phyloP scores from a whole-genome alignment of 2,797 vertebrate species.

The Sebastes hubbsi region DNA sequence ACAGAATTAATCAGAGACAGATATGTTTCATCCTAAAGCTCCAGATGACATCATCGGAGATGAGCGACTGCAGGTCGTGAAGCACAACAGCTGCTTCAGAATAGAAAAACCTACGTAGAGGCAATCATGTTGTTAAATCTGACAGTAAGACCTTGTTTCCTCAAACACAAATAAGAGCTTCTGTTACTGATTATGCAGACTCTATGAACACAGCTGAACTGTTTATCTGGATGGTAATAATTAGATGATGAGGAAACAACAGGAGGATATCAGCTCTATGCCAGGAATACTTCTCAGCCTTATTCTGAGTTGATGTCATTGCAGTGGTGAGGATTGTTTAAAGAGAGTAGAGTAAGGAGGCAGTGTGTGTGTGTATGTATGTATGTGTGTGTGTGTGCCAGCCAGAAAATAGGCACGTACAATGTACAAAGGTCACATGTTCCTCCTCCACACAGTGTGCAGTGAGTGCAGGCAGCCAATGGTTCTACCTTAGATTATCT shows the following conservation, averaged over 20 bases:
- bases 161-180: background rate
- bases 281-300: conserved; percentile 9
- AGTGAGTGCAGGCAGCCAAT: conserved; percentile 33
- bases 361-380: background rate
- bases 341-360: conserved; percentile 15
- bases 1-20: background rate
- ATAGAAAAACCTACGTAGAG: background rate
- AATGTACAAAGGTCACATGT: conserved; percentile 55
- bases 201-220: background rate
- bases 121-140: background rate
- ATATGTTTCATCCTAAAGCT: background rate
- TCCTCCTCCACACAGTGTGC: conserved; percentile 23
- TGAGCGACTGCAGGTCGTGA: background rate
- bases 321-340: conserved; percentile 23
- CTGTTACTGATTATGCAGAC: background rate
- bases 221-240: background rate
- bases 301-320: conserved; percentile 20
- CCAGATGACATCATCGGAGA: background rate
- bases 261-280: background rate
- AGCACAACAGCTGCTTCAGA: background rate
- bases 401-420: conserved; percentile 42
- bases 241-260: background rate
- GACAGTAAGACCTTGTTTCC: background rate
- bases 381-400: background rate
- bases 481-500: conserved; percentile 70